Percentiles rank a stretch among this genome's conserved stretches.
These are phyloP conservation scores for Arctopsyche grandis DNA, from an alignment of 1,140 invertebrate species.

Conservation along the genomic window DNA sequence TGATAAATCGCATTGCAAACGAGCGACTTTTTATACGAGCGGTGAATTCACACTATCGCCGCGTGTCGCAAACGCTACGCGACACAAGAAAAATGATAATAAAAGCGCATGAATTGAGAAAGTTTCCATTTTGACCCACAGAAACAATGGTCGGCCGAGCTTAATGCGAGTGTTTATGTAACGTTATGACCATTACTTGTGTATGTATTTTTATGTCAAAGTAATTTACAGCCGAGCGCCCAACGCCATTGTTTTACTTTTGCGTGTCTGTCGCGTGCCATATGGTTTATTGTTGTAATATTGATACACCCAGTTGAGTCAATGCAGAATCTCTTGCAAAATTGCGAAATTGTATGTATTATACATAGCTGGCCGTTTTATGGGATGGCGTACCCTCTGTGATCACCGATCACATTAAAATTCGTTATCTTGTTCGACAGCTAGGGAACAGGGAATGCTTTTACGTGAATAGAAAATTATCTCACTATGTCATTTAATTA, in stretches of 20 bases:
- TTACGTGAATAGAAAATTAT: too few relatives aligned
- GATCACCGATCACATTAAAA: too few relatives aligned
- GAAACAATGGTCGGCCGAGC: constrained; percentile 17
- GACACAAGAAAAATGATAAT: constrained; percentile 19
- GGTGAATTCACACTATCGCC: background rate
- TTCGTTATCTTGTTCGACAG: too few relatives aligned
- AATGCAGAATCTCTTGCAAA: too few relatives aligned
- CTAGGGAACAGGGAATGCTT: too few relatives aligned
- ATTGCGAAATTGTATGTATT: too few relatives aligned
- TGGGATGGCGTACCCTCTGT: too few relatives aligned
- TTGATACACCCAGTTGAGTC: too few relatives aligned
- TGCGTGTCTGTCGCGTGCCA: background rate
- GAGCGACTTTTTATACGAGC: too few relatives aligned
- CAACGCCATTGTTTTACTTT: constrained; percentile 22
- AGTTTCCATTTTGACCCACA: constrained; percentile 30
- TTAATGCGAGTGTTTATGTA: constrained; percentile 26
- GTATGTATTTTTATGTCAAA: constrained; percentile 19
- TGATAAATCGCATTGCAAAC: too few relatives aligned
- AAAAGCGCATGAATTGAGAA: constrained; percentile 24
- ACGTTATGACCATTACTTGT: constrained; percentile 27
- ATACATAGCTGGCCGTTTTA: too few relatives aligned
- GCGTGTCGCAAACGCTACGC: background rate
- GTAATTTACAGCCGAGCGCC: constrained; percentile 17
- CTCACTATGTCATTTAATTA: too few relatives aligned
- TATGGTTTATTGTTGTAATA: background rate